A percentile compares a stretch with the other conserved stretches of the same genome.
Evolutionary conservation across 2,888 invertebrate species (phyloP).

Genomic region (Phyllotreta striolata): DNA sequence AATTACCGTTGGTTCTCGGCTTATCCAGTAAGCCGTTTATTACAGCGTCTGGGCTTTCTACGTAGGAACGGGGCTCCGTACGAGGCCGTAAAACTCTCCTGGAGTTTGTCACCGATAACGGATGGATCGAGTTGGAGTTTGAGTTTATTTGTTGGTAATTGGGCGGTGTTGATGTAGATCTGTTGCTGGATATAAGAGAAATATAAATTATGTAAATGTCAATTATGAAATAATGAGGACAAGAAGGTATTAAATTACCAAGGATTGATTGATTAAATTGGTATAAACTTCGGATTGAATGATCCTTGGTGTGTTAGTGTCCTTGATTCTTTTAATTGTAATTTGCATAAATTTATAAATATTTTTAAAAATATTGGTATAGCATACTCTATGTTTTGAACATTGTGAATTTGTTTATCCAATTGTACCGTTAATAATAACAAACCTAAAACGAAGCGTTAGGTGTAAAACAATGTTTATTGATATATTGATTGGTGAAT

Average conservation of each 20-base stretch:
- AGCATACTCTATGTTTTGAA: too few relatives aligned
- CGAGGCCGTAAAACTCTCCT: constrained; percentile 82
- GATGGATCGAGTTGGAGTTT: constrained; percentile 19
- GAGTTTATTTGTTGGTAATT: constrained; percentile 29
- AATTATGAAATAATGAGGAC: too few relatives aligned
- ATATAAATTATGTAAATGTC: not conserved
- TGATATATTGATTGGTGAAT: constrained; percentile 1
- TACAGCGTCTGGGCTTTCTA: constrained; percentile 73
- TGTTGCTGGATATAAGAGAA: constrained; percentile 29
- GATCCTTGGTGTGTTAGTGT: too few relatives aligned
- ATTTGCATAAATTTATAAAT: too few relatives aligned
- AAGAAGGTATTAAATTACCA: too few relatives aligned
- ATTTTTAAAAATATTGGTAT: too few relatives aligned
- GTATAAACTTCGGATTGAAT: too few relatives aligned
- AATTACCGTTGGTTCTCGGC: constrained; percentile 62
- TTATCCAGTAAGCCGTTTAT: constrained; percentile 58
- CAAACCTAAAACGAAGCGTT: not conserved
- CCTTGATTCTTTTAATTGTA: too few relatives aligned
- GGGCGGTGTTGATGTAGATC: constrained; percentile 31
- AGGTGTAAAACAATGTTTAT: constrained; percentile 1
- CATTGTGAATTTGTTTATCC: too few relatives aligned
- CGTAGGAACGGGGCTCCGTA: constrained; percentile 84
- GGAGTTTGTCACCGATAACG: constrained; percentile 48
- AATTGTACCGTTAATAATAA: not conserved
- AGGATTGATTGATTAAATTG: too few relatives aligned